Evolutionary conservation across 2,113 vertebrate species (phyloP).

Genomic region (Chinchilla lanigera): DNA sequence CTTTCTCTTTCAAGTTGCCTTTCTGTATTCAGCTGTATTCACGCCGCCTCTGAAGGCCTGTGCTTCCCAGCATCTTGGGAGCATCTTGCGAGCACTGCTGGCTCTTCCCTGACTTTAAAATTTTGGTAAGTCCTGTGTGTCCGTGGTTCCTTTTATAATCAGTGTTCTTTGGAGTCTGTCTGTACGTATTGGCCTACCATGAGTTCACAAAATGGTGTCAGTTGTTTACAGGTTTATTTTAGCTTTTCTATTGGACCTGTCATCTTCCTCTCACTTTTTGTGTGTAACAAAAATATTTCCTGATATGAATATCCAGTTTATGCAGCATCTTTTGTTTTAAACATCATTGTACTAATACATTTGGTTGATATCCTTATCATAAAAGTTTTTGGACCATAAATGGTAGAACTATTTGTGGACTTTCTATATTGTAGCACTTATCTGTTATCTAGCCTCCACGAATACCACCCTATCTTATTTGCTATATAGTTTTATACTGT

Average conservation of each 20-base stretch:
- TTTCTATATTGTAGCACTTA: neutral
- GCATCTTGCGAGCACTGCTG: no score
- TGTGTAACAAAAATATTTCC: neutral
- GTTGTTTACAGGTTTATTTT: neutral
- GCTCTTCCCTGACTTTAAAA: neutral
- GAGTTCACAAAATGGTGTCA: neutral
- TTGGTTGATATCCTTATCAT: neutral
- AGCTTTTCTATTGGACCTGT: neutral
- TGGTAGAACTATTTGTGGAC: neutral
- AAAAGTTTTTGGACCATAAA: neutral
- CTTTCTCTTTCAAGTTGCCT: no score
- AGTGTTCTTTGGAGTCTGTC: neutral
- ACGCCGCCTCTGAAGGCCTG: no score
- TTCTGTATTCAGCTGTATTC: no score
- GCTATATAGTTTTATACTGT: neutral
- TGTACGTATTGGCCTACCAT: neutral
- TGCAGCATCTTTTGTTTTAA: neutral
- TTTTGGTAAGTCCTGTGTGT: neutral
- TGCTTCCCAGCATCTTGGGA: no score
- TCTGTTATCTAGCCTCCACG: neutral
- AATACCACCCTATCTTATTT: neutral
- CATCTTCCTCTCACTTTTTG: neutral
- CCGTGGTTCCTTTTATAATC: neutral
- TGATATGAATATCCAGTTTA: neutral
- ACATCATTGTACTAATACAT: neutral